Conservation (phyloP, 2,113 vertebrate species). For the Lethenteron reissneri region DNA sequence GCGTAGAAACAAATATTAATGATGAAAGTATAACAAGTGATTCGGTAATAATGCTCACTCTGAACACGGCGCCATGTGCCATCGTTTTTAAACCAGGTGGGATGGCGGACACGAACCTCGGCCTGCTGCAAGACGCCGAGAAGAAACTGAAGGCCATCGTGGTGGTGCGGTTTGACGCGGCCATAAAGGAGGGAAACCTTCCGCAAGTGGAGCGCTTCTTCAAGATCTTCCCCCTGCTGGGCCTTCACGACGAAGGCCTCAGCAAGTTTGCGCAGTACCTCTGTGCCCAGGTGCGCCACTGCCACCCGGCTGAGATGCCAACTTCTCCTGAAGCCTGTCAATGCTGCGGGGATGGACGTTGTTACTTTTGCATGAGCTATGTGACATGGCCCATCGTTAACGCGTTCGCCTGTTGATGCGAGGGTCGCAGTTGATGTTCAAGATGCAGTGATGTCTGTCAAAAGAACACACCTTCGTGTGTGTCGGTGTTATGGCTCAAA, state of each 20-base stretch:
- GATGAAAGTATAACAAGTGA: too few relatives aligned
- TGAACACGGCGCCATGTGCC: too few relatives aligned
- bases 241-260: slow-evolving; percentile 79
- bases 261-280: slow-evolving; percentile 80
- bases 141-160: slow-evolving; percentile 67
- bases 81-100: too few relatives aligned
- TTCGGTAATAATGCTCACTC: too few relatives aligned
- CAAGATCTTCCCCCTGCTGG: slow-evolving; percentile 86
- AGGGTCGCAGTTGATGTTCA: too few relatives aligned
- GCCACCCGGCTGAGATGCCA: background rate
- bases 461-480: too few relatives aligned
- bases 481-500: too few relatives aligned
- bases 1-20: too few relatives aligned
- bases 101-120: slow-evolving; percentile 16
- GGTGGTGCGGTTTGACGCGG: slow-evolving; percentile 52
- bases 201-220: slow-evolving; percentile 88
- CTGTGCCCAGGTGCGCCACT: slow-evolving; percentile 49
- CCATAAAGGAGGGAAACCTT: slow-evolving; percentile 55
- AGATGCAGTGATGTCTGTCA: too few relatives aligned
- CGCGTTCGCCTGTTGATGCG: too few relatives aligned
- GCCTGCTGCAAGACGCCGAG: slow-evolving; percentile 71
- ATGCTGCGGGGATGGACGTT: background rate
- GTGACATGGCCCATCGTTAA: too few relatives aligned
- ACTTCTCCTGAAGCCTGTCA: background rate
- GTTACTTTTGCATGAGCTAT: too few relatives aligned